Evolutionary conservation across 2,797 vertebrate genomes (phyloP), one percentile per base, ranked within the genome.

Genomic region (Periparus ater): DNA sequence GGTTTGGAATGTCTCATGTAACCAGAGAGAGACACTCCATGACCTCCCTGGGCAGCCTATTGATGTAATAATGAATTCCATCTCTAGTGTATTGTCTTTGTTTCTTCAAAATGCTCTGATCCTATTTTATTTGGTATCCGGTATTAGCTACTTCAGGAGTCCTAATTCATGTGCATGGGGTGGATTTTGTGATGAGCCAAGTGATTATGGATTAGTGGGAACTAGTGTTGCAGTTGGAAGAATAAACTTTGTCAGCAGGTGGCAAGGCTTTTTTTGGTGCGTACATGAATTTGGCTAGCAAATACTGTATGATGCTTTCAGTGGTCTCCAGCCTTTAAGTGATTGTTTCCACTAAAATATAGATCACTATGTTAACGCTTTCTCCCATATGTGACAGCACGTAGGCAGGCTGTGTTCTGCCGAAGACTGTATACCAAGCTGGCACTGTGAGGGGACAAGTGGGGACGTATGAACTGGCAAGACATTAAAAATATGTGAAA

Each of bases 291-390:
- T 91, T 76, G 63, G 38, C 53, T 79, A 54, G 67, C 78, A 85
- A 87, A 71, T 78, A 65, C 61, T 11, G 22, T 0, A 2, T 79
- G 88, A 55, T 87, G 48, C 75, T 95, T 80, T 89, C 51, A 45
- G 36, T 91, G 89, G 65, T 89, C 82, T 93, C 74, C 74, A 86
- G 60, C 57, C 78, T 61, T 93, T 85, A 90, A 85, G 63, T 67
- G 50, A 73, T 85, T 88, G 67, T 95, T 90, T 95, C 71, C 71
- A 63, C 93, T 66, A 88, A 96, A 95, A 93, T 88, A 77, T 54
- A 68, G 89, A 94, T 91, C 70, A 81, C 44, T 89, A 25, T 95
- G 82, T 93, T 95, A 93, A 34, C 81, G 51, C 80, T 83, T 93
- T 91, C 50, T 91, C 58, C 34, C 11, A 3, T 80, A 50, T 62